Percentiles rank a stretch among this genome's conserved stretches.
These are phyloP conservation scores for Acanthurus tractus DNA, from an alignment of 2,797 vertebrate genomes.

Conservation along the genomic window DNA sequence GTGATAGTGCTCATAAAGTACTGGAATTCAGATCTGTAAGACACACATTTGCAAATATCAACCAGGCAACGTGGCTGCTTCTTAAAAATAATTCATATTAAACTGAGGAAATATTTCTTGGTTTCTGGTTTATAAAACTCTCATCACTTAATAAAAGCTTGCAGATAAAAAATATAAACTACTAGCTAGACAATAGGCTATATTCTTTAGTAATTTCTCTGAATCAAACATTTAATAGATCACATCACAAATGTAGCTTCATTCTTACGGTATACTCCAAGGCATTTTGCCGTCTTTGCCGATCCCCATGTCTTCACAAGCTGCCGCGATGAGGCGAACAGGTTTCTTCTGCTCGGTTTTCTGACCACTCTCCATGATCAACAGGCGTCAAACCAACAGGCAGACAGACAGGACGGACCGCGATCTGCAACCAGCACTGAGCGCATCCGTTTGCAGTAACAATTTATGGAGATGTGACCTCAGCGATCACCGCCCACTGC, in stretches of 20 bases:
- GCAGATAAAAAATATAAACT: background rate
- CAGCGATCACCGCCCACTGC: too few species aligned
- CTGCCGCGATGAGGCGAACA: constrained; percentile 84
- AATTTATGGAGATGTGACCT: too few species aligned
- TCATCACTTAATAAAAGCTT: background rate
- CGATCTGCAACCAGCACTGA: too few species aligned
- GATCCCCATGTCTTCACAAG: constrained; percentile 81
- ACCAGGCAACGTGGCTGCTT: too few species aligned
- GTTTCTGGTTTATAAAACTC: background rate
- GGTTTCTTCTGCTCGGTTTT: constrained; percentile 71
- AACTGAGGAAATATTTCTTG: too few species aligned
- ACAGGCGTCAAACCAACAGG: too few species aligned
- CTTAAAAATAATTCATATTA: background rate
- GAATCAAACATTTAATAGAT: background rate
- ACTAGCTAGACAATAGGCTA: background rate
- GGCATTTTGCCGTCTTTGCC: constrained; percentile 83
- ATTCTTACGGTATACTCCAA: constrained; percentile 87
- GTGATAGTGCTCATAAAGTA: constrained; percentile 82
- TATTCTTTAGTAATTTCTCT: background rate
- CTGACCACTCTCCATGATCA: constrained; percentile 50
- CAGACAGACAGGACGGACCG: rapidly evolving
- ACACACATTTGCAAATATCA: background rate
- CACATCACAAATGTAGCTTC: background rate
- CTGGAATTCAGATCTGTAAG: constrained; percentile 84
- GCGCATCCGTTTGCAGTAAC: too few species aligned